phyloP scores from a whole-genome alignment of 1,140 invertebrate genomes.

The Nasonia giraulti region DNA sequence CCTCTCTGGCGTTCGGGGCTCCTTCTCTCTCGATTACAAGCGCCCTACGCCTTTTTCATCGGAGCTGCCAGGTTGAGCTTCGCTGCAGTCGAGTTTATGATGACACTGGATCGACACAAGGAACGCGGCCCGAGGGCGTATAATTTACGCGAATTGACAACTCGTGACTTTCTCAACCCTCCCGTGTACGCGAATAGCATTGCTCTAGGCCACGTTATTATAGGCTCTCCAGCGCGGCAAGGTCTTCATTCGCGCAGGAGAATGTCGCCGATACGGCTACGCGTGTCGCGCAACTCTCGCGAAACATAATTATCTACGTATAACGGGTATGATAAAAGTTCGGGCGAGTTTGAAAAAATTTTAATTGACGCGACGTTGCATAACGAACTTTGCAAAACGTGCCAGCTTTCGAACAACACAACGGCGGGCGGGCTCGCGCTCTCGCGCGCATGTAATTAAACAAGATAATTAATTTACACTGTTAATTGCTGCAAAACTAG shows the following conservation, averaged over 20 bases:
- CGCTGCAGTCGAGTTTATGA: too few species aligned
- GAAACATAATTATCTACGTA: too few species aligned
- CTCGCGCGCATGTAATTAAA: constrained; percentile 14
- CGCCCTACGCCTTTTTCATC: too few species aligned
- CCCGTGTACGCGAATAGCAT: neutral
- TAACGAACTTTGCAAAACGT: neutral
- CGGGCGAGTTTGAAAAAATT: neutral
- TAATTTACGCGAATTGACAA: neutral
- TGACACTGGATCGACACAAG: too few species aligned
- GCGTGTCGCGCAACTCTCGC: too few species aligned
- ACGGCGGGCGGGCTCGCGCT: neutral
- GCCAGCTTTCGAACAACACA: neutral
- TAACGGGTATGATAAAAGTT: too few species aligned
- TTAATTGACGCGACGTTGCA: neutral
- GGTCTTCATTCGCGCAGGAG: constrained; percentile 21
- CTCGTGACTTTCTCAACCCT: constrained; percentile 22
- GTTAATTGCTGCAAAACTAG: constrained; percentile 40
- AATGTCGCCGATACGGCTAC: neutral
- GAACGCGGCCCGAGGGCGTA: too few species aligned
- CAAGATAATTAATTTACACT: constrained; percentile 16
- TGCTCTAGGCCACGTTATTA: neutral
- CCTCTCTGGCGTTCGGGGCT: too few species aligned
- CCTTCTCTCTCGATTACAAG: neutral
- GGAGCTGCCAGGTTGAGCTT: too few species aligned
- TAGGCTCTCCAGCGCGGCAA: too few species aligned